These are phyloP conservation scores for Danio choprae DNA, from an alignment of 2,797 vertebrate genomes.

Conservation along the genomic window DNA sequence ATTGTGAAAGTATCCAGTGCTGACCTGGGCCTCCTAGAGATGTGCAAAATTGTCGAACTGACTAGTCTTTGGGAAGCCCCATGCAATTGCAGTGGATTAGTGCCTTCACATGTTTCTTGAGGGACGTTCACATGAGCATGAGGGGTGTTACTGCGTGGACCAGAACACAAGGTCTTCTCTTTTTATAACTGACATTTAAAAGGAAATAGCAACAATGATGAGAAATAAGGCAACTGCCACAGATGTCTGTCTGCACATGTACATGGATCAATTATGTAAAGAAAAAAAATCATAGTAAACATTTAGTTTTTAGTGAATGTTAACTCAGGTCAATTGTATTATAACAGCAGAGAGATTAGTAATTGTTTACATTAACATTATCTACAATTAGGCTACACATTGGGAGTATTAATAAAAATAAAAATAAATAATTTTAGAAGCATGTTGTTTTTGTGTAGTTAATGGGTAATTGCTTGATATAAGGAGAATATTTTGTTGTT, in stretches of 20 bases:
- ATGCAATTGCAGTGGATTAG: not conserved
- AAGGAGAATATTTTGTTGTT: no score
- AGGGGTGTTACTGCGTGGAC: not conserved
- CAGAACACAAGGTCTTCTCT: not conserved
- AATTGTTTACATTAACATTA: no score
- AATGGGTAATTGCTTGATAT: no score
- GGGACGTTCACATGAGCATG: not conserved
- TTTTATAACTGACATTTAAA: not conserved
- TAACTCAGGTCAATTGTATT: no score
- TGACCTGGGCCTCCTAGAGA: constrained; percentile 32
- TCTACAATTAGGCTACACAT: no score
- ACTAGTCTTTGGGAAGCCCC: not conserved
- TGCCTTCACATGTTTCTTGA: not conserved
- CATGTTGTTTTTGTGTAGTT: no score
- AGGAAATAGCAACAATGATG: no score
- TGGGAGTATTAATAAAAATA: no score
- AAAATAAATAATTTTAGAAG: no score
- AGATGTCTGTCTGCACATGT: not conserved
- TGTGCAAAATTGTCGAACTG: not conserved
- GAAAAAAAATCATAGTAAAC: not conserved
- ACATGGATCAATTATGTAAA: not conserved
- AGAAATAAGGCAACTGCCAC: not conserved
- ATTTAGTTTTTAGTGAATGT: no score
- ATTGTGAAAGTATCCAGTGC: constrained; percentile 20
- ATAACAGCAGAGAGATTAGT: no score